Evolutionary conservation across 2,113 vertebrate species (phyloP).

Genomic region (Mastomys coucha): DNA sequence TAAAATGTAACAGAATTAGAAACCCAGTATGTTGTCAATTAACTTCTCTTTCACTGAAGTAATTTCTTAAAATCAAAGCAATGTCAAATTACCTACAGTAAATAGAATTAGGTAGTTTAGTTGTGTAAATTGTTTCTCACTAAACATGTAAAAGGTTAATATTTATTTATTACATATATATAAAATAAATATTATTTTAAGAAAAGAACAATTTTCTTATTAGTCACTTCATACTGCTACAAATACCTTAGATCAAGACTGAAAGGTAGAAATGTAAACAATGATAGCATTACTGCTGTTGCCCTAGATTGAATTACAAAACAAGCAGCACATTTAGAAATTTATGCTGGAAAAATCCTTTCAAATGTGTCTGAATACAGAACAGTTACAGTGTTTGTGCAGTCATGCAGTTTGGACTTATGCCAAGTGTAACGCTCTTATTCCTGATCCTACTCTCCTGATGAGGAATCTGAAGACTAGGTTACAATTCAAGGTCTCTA

Average conservation of each 20-base stretch:
- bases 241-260: slow-evolving; percentile 72
- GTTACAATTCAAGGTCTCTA: slow-evolving; percentile 77
- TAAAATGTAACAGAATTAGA: slow-evolving; percentile 52
- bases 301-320: slow-evolving; percentile 82
- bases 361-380: slow-evolving; percentile 83
- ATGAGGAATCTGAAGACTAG: slow-evolving; percentile 78
- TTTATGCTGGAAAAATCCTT: slow-evolving; percentile 82
- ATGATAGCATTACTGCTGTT: slow-evolving; percentile 79
- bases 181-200: slow-evolving; percentile 65
- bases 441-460: slow-evolving; percentile 74
- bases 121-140: slow-evolving; percentile 66
- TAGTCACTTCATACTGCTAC: slow-evolving; percentile 67
- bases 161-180: slow-evolving; percentile 59
- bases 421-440: slow-evolving; percentile 77
- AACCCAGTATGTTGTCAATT: slow-evolving; percentile 13
- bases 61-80: slow-evolving; percentile 57
- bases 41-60: slow-evolving; percentile 38
- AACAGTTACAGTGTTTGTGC: slow-evolving; percentile 83
- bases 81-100: slow-evolving; percentile 50
- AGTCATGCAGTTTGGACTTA: slow-evolving; percentile 80
- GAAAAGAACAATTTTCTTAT: slow-evolving; percentile 72
- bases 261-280: slow-evolving; percentile 81
- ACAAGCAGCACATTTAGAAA: slow-evolving; percentile 84
- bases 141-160: slow-evolving; percentile 63
- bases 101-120: slow-evolving; percentile 55